Evolutionary conservation across 2,888 invertebrate genomes (phyloP).

Genomic region (Sepiola atlantica): DNA sequence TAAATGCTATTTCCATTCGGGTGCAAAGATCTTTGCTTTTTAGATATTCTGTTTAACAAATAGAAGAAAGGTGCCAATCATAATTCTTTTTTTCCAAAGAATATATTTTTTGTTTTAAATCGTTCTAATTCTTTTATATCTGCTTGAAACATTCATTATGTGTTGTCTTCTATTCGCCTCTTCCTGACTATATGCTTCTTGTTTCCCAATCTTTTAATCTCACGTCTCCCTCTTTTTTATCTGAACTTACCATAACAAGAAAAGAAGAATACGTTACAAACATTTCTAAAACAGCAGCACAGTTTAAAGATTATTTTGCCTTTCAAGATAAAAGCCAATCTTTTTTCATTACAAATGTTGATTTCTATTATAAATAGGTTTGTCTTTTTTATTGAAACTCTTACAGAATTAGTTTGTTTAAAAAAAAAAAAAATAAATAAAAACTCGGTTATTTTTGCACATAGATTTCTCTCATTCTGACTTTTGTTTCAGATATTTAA

Average conservation of each 20-base stretch:
- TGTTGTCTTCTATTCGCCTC: not conserved
- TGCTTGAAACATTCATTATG: not conserved
- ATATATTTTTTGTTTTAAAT: not conserved
- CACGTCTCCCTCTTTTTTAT: not conserved
- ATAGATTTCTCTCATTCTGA: not conserved
- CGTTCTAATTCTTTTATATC: not conserved
- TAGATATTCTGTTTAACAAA: not conserved
- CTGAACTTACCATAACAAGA: conserved; percentile 18
- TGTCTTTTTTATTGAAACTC: not conserved
- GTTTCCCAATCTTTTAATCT: not conserved
- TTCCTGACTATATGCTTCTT: not conserved
- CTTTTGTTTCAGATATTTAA: not conserved
- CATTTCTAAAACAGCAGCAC: not conserved
- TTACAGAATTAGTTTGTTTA: not conserved
- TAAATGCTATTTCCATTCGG: not conserved
- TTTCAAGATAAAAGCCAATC: not conserved
- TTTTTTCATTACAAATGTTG: not conserved
- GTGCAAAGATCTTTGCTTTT: not conserved
- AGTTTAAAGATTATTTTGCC: conserved; percentile 14
- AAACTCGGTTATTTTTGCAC: not conserved
- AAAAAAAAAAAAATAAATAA: not conserved
- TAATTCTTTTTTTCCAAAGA: not conserved
- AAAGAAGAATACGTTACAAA: not conserved
- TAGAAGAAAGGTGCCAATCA: not conserved
- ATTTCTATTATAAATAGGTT: not conserved